Base-by-base conservation (phyloP, 2,888 invertebrate genomes). In the Onchidella celtica region DNA sequence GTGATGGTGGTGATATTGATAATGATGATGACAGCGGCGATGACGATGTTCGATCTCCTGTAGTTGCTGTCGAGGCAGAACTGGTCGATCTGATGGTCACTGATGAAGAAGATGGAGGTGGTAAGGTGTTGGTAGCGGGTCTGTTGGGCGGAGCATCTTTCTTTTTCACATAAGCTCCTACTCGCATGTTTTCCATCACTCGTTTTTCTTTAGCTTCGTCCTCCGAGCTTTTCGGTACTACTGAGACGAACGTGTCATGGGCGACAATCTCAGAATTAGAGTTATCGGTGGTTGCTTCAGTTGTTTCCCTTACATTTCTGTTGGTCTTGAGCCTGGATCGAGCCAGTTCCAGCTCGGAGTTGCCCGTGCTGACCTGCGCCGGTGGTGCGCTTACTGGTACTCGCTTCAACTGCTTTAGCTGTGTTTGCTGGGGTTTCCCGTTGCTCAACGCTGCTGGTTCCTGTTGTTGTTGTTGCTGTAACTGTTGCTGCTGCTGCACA, bases 371-470 rank as follows among this genome's bases (percentile, higher is more conserved):
- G 0, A 59, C 40, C 2, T 11, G 29, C 24, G 72, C 27, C 32
- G 34, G 3, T 2, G 68, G 4, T 63, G 65, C 36, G 24, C 29
- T 11, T 27, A 34, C 66, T 3, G 57, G 24, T 6, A 36, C 47
- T 29, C 57, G 47, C 55, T 32, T 73, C 21, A 36, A 6, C 38
- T 34, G 73, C 38, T 61, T 55, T 14, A 57, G n/a, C 0, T 17
- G 21, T 17, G n/a, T 4, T 47, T 65, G 73, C n/a, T 66, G 77
- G 14, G 77, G 40, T 21, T 21, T 73, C 36, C 73, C 66, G 47
- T 73, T 79, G 27, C 55, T 27, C 38, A 73, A 29, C 17, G 40
- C 14, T 9, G 27, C 61, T 47, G 36, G 72, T 34, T 70, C 70
- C 40, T 70, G 61, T 32, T 40, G 55, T 72, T 14, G 40, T 55